Conservation (phyloP, 2,888 invertebrate species). For the Hofmannophila pseudospretella region DNA sequence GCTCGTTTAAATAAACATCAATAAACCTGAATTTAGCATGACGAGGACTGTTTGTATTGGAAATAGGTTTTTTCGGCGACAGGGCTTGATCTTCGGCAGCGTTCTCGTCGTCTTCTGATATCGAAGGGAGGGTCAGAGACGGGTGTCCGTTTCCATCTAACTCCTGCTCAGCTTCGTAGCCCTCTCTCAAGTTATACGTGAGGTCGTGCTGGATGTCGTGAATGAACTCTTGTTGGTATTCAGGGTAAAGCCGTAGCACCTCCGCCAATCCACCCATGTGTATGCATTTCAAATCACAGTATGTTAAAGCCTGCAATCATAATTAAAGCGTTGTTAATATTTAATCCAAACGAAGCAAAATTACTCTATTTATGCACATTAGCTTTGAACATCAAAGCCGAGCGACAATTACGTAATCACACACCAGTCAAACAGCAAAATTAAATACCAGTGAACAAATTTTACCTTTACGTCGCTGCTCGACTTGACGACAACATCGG, state of each 20-base stretch:
- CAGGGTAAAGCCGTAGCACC: constrained; percentile 92
- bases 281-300: constrained; percentile 97
- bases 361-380: neutral
- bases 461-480: constrained; percentile 92
- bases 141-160: constrained; percentile 88
- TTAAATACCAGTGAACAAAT: neutral
- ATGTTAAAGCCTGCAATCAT: constrained; percentile 87
- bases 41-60: constrained; percentile 81
- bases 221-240: constrained; percentile 95
- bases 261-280: constrained; percentile 94
- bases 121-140: constrained; percentile 91
- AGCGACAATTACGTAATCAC: neutral
- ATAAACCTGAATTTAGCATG: constrained; percentile 79
- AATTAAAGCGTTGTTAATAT: constrained; percentile 3
- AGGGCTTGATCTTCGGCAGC: constrained; percentile 85
- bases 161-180: constrained; percentile 92
- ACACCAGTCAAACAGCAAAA: neutral
- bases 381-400: constrained; percentile 1
- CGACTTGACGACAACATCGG: constrained; percentile 92
- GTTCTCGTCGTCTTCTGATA: constrained; percentile 97
- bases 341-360: neutral
- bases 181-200: constrained; percentile 95
- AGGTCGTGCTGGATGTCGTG: constrained; percentile 96
- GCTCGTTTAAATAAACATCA: too few species aligned
- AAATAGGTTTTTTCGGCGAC: constrained; percentile 80